Base-by-base conservation (phyloP, 2,113 vertebrate genomes). In the Notechis scutatus region DNA sequence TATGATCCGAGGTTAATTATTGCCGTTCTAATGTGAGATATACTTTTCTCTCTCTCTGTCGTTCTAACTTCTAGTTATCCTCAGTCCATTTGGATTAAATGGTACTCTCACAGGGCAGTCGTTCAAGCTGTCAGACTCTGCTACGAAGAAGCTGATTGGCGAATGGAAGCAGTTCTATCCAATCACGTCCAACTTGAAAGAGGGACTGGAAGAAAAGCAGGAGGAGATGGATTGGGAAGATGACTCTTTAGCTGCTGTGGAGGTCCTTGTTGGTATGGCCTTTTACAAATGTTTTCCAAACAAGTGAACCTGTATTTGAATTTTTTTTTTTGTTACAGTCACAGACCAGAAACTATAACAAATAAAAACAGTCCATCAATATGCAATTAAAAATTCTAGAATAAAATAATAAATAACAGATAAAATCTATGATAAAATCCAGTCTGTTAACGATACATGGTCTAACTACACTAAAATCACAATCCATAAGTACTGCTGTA, bases 141-240 rank as follows among this genome's bases (percentile, higher is more conserved):
- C 99, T 11, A 99, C 99, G 23, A 98, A 99, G 97, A 99, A 99
- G 97, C 97, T 99, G 91, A 99, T 99, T 87, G 98, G 99, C 95
- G 99, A 99, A 98, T 99, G 99, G 99, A 99, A 99, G 96, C 99
- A 99, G 89, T 99, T 99, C 96, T 99, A 99, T 97, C 99, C 99
- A 90, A 99, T 99, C 95, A 98, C 98, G 47, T 98, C 98, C 52
- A 98, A 98, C 94, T 95, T 98, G 95, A 99, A 99, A 97, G 98
- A 98, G 92, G 96, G 98, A 50, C 97, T 97, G 45, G 99, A 99
- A 92, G 99, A 99, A 91, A 99, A 99, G 95, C 97, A 97, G 86
- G 99, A 99, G 95, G 99, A 99, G 95, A 98, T 99, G 98, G 99
- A 99, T 95, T 99, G 99, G 99, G 99, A 99, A 96, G 99, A 99